These are phyloP conservation scores for Chloroceryle inda DNA, from an alignment of 2,797 vertebrate species.

Conservation along the genomic window DNA sequence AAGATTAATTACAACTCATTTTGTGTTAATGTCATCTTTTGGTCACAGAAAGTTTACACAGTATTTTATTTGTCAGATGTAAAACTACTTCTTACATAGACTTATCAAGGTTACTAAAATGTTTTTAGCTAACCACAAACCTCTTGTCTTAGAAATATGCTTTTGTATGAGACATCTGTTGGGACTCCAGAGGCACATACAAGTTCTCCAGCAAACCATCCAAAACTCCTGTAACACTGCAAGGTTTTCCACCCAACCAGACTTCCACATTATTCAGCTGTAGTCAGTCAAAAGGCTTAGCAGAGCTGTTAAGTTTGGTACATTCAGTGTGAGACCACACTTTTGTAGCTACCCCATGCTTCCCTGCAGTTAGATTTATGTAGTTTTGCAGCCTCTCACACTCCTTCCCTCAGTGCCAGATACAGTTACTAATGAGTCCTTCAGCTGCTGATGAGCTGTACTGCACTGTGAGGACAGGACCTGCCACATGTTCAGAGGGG, in stretches of 20 bases:
- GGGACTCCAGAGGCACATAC: neutral
- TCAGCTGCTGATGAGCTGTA: neutral
- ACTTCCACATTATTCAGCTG: neutral
- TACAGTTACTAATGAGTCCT: neutral
- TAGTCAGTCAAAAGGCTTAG: neutral
- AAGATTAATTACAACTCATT: slow-evolving; percentile 81
- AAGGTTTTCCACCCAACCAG: neutral
- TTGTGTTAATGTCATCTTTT: slow-evolving; percentile 74
- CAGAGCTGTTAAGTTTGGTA: neutral
- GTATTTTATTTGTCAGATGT: slow-evolving; percentile 64
- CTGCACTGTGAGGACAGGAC: neutral
- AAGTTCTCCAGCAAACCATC: neutral
- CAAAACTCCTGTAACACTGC: neutral
- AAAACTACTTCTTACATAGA: slow-evolving; percentile 54
- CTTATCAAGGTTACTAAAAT: slow-evolving; percentile 56
- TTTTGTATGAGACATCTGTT: neutral
- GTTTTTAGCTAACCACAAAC: neutral
- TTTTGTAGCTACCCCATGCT: neutral
- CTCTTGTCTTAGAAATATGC: slow-evolving; percentile 22
- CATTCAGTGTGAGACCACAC: neutral
- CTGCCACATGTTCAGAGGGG: neutral
- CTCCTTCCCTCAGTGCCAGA: neutral
- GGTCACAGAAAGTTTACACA: slow-evolving; percentile 74
- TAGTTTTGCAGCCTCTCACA: neutral
- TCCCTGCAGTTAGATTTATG: neutral